Base-by-base conservation (phyloP, 2,888 invertebrate genomes). In the Lymantria monacha region DNA sequence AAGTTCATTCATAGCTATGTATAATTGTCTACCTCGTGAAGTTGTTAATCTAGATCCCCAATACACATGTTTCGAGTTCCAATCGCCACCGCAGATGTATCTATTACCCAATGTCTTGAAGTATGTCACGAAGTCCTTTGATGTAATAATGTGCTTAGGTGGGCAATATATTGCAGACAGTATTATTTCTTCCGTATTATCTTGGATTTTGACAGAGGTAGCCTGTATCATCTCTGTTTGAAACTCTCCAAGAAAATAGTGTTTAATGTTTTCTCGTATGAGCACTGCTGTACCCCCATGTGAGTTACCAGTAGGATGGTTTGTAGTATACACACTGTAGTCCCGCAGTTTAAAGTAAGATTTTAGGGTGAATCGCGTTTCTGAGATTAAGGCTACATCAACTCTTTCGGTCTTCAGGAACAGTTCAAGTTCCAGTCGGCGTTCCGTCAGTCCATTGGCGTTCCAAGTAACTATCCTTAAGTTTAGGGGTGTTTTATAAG, bases 331-430 rank as follows among this genome's bases (percentile, higher is more conserved):
- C n/a, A 43, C 12, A 30, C 10, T 48, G 13, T 48, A 43, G 13
- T 50, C 42, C 2, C 46, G 30, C 9, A 50, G 7, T 13, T 7
- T 30, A 36, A 50, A 15, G 13, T 46, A 9, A 12, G 42, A 12
- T 49, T 41, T 48, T 10, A 30, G 12, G 9, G 45, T 37, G 9
- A 48, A 36, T 7, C 42, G 8, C 9, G 49, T 45, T 45, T 49
- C 49, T 33, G 49, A 49, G 7, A 49, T 49, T 33, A 49, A 30
- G 30, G 49, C 45, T n/a, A 48, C 42, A 30, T 48, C 43, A 14
- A 46, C 11, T 40, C 14, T 40, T 31, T 46, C 46, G 13, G 40
- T 30, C 9, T 46, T 40, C 30, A 46, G 11, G 30, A 44, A 37
- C 0, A 49, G 13, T 37, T 49, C 43, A 49, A 49, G 30, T 49